Evolutionary conservation across 2,113 vertebrate species (phyloP), one percentile per base, ranked within the genome.

Genomic region (Tylochromis polylepis): DNA sequence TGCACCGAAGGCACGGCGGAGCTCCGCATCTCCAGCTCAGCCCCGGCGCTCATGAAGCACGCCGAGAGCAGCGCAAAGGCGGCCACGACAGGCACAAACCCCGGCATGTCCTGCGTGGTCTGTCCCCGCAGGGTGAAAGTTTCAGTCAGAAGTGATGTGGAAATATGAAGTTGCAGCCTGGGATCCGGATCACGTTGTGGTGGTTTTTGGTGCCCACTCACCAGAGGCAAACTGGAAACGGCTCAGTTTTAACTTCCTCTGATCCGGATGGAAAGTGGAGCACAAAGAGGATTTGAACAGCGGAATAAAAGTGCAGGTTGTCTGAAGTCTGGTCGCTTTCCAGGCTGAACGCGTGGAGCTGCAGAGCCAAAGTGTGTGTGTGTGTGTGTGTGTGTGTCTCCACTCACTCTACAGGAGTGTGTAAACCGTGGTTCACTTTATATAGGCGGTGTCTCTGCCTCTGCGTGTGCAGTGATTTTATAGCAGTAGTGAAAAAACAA

Each of bases 311-410:
- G 31, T 82, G 10, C 75, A 85, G 57, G 3, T 70, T 79, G 89
- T 89, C 11, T 46, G 41, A 60, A 56, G 3, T 85, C 79, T 88
- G 87, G 83, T 92, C 41, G 20, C 10, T 70, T 24, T 92, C 83
- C 92, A 92, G 87, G 65, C 90, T 89, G 87, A 77, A 88, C 89
- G 90, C 92, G 90, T 88, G 87, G 31, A 87, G 83, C 62, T 3
- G 58, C 88, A 46, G 8, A 14, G 36, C 20, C 38, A 3, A 8
- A 49, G 84, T 41, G 36, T 57, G 24, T 41, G 53, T 8, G 46
- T 6, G 22, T 9, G 34, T 16, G 55, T 2, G 43, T 18, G 67
- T 46, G 67, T 72, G 67, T 20, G 75, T 34, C 83, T 88, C 87
- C 14, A 60, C 83, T 85, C 80, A 78, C 14, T 55, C 79, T 85